Base-by-base conservation (phyloP, 1,140 invertebrate genomes). In the Hyphantria cunea region DNA sequence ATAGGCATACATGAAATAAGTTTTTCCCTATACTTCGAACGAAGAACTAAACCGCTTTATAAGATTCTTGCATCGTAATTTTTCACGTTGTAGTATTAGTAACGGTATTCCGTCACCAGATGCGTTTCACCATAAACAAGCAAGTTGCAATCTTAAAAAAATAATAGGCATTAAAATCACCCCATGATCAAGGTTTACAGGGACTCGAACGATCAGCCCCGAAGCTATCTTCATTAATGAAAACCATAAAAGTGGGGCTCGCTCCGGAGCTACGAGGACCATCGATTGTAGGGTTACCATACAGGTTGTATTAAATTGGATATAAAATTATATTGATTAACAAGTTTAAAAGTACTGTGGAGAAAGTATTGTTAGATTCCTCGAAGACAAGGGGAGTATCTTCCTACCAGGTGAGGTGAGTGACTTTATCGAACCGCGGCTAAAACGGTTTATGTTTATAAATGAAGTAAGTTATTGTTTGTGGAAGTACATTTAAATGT, bases 161-260 rank as follows among this genome's bases (percentile, higher is more conserved):
- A 66, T 60, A 67, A 62, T 62, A 53, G 65, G 41, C 58, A 68
- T 72, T 65, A 67, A 72, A 68, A 73, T 76, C 78, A 78, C 79
- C 77, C 78, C 76, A 76, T 77, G 81, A 84, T 82, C 80, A 78
- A 74, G 76, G 77, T 68, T 75, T 72, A 78, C 80, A 76, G 68
- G 71, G 81, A 68, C 72, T 78, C 73, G 76, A 81, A 78, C 82
- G 80, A 86, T 86, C 84, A 86, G 79, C 82, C 84, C 81, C 69
- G 76, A 81, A 81, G 84, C 84, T 25, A 67, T 67, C 82, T 82
- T 86, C 84, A 85, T 85, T 86, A 85, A 86, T 86, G 82, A 78
- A 85, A 84, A 86, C 81, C 84, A 78, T 83, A 82, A 84, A 81
- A 74, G 75, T 72, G 76, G 76, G 79, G 80, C 74, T 70, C 75